phyloP scores from a whole-genome alignment of 2,888 invertebrate species.

The Hydropsyche betteni region DNA sequence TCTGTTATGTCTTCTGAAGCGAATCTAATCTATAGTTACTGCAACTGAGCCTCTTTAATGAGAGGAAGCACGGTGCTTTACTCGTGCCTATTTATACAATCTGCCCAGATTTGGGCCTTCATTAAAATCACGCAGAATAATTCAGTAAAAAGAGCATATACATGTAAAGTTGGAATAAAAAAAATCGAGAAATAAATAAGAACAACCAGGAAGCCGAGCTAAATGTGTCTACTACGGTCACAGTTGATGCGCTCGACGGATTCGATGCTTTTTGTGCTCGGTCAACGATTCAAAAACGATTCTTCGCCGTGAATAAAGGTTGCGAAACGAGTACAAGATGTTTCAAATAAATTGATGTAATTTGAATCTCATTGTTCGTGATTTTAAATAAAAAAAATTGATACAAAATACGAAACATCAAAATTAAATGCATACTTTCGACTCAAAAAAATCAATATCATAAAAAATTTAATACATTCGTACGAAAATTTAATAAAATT shows the following conservation, averaged over 20 bases:
- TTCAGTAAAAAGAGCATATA: neutral
- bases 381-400: too few species aligned
- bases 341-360: too few species aligned
- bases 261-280: neutral
- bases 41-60: neutral
- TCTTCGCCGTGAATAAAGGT: too few species aligned
- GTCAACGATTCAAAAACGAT: neutral
- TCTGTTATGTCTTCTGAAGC: too few species aligned
- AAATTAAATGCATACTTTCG: too few species aligned
- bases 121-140: slow-evolving; percentile 1
- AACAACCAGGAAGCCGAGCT: slow-evolving; percentile 1
- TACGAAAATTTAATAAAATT: too few species aligned
- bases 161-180: neutral
- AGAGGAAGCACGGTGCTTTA: slow-evolving; percentile 19
- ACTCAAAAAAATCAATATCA: too few species aligned
- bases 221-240: slow-evolving; percentile 2
- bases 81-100: slow-evolving; percentile 16
- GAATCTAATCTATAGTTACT: too few species aligned
- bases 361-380: too few species aligned
- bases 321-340: too few species aligned
- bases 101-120: neutral
- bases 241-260: slow-evolving; percentile 14
- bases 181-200: neutral
- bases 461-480: too few species aligned
- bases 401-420: too few species aligned